Evolutionary conservation across 2,888 invertebrate species (phyloP).

Genomic region (Diaperis boleti): DNA sequence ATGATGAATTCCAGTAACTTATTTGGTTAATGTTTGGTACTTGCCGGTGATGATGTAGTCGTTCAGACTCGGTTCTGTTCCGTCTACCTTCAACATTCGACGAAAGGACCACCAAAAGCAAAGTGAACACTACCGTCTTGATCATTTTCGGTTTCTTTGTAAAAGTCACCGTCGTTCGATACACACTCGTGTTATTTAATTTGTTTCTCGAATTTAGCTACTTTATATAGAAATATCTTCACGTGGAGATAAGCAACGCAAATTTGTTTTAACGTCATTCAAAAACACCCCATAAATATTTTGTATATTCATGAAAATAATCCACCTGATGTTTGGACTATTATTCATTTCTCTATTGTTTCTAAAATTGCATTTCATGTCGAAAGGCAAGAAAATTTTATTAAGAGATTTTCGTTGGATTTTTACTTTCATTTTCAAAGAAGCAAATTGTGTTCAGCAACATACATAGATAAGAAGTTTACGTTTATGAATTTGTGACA

Average conservation of each 20-base stretch:
- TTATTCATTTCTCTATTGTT: constrained; percentile 3
- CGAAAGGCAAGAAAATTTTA: no score
- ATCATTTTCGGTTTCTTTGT: neutral
- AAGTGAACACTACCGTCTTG: neutral
- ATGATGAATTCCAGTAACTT: no score
- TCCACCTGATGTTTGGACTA: neutral
- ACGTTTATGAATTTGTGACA: no score
- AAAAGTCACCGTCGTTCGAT: no score
- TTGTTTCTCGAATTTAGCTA: neutral
- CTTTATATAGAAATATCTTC: constrained; percentile 14
- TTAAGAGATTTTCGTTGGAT: no score
- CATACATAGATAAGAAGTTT: no score
- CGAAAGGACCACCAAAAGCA: neutral
- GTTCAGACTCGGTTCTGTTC: no score
- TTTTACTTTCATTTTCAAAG: no score
- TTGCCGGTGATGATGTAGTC: no score
- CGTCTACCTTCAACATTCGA: neutral
- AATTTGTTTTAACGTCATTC: constrained; percentile 10
- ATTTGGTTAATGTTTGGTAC: no score
- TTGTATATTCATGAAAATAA: neutral
- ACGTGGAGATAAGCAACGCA: constrained; percentile 9
- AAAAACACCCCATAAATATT: constrained; percentile 1
- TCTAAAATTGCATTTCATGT: neutral
- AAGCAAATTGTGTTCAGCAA: no score
- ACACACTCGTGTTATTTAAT: neutral